Percentiles rank a stretch among this genome's conserved stretches.
Evolutionary conservation across 2,888 invertebrate genomes (phyloP).

Genomic region (Watsonalla binaria): DNA sequence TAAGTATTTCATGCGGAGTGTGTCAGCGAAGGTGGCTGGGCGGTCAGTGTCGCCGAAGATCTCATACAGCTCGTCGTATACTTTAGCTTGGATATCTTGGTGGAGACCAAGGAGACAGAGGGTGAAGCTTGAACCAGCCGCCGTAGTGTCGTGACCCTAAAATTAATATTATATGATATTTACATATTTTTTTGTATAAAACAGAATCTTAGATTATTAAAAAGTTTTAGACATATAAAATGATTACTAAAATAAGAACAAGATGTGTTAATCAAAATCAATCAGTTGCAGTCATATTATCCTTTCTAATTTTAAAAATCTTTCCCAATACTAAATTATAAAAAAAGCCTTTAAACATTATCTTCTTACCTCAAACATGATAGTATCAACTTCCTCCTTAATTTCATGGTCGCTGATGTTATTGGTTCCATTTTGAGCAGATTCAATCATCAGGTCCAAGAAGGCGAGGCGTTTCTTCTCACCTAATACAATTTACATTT

Average conservation of each 20-base stretch:
- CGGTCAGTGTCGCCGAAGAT: slow-evolving; percentile 87
- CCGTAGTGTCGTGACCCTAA: slow-evolving; percentile 59
- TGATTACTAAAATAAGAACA: no score
- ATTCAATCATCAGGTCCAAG: slow-evolving; percentile 92
- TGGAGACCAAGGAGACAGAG: slow-evolving; percentile 88
- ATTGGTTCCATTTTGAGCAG: slow-evolving; percentile 85
- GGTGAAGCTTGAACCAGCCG: slow-evolving; percentile 89
- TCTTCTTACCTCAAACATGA: slow-evolving; percentile 95
- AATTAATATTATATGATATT: background rate
- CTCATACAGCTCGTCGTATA: slow-evolving; percentile 83
- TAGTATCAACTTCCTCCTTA: slow-evolving; percentile 91
- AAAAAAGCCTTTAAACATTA: slow-evolving; percentile 13
- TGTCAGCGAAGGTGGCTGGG: slow-evolving; percentile 85
- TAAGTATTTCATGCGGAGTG: slow-evolving; percentile 87
- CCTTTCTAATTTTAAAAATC: no score
- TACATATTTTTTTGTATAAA: background rate
- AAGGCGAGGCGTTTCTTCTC: slow-evolving; percentile 92
- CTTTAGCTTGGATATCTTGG: slow-evolving; percentile 86
- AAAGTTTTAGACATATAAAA: no score
- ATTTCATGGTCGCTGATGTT: slow-evolving; percentile 87
- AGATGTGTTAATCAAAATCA: no score
- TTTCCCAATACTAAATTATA: no score
- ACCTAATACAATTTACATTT: slow-evolving; percentile 70
- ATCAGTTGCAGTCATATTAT: no score
- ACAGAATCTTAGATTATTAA: no score